Conservation (phyloP, 2,797 vertebrate species). For the Danio albolineatus region DNA sequence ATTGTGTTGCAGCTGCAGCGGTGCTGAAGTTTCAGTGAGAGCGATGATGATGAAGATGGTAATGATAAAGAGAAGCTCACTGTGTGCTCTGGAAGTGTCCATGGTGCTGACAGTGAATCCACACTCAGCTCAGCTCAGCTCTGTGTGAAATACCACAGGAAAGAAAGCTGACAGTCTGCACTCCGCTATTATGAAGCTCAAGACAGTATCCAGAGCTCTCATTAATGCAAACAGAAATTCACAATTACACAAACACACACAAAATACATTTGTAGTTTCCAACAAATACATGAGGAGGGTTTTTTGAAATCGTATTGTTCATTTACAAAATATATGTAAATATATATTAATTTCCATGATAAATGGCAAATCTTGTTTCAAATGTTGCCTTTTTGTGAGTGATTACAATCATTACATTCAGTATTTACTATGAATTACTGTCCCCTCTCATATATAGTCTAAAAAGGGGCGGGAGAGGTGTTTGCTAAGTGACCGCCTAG, state of each 20-base stretch:
- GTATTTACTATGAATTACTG: too few relatives aligned
- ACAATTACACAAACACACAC: background rate
- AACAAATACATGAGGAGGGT: background rate
- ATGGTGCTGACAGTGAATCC: conserved; percentile 30
- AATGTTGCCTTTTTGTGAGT: too few relatives aligned
- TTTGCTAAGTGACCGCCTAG: too few relatives aligned
- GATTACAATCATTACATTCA: too few relatives aligned
- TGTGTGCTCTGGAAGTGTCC: conserved; percentile 34
- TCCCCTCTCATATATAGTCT: too few relatives aligned
- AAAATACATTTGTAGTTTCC: background rate
- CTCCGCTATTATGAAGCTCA: background rate
- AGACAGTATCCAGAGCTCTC: background rate
- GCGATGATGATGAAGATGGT: background rate
- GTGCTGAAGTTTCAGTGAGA: background rate
- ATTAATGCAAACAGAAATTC: background rate
- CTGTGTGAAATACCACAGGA: background rate
- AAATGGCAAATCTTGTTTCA: too few relatives aligned
- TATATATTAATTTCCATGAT: too few relatives aligned
- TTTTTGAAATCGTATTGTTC: background rate
- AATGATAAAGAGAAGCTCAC: background rate
- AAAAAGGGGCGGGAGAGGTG: too few relatives aligned
- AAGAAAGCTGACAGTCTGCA: background rate
- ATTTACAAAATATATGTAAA: background rate
- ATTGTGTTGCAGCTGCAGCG: background rate
- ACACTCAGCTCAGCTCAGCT: background rate